phyloP scores from a whole-genome alignment of 2,888 invertebrate genomes.

The Xestia c-nigrum region DNA sequence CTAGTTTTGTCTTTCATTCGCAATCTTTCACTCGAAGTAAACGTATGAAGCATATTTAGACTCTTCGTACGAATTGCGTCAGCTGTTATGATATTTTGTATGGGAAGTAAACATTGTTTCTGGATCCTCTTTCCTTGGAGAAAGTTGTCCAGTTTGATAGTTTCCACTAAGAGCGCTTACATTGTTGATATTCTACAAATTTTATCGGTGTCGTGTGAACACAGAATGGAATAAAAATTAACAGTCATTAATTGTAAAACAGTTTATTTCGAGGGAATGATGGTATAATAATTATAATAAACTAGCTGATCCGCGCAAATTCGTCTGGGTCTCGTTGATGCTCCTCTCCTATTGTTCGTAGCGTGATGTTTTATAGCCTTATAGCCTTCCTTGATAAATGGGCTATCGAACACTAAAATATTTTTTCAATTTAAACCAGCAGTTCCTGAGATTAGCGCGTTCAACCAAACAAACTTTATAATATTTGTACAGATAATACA shows the following conservation, averaged over 20 bases:
- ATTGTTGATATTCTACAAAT: background rate
- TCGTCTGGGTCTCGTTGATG: too few species aligned
- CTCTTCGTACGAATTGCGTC: background rate
- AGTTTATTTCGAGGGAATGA: background rate
- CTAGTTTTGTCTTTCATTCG: background rate
- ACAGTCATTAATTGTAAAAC: background rate
- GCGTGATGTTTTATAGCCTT: too few species aligned
- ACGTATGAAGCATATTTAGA: background rate
- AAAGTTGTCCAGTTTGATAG: background rate
- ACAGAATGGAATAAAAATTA: background rate
- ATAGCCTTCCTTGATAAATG: too few species aligned
- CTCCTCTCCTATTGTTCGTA: too few species aligned
- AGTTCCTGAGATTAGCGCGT: too few species aligned
- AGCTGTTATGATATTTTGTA: background rate
- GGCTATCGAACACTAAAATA: too few species aligned
- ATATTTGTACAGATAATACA: background rate
- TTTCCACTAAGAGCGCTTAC: background rate
- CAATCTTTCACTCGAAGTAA: background rate
- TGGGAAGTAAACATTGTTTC: background rate
- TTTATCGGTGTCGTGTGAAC: background rate
- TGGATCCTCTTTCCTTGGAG: background rate
- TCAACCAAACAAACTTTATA: too few species aligned
- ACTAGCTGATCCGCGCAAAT: background rate
- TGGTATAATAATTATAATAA: background rate
- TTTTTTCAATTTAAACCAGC: too few species aligned